Conservation (phyloP, 2,888 invertebrate genomes). For the Acanthosepion esculentum region DNA sequence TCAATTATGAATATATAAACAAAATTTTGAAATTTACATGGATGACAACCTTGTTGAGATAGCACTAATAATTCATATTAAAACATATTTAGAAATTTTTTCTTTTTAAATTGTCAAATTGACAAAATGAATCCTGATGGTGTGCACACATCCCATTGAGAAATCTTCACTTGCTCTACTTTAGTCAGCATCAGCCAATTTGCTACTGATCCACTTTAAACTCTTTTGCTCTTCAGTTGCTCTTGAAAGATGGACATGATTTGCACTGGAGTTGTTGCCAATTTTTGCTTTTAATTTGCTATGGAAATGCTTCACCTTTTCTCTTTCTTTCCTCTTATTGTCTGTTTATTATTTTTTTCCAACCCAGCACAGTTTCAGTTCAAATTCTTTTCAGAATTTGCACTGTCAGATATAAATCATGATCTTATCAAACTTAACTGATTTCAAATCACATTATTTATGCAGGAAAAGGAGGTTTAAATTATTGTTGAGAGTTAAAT, state of each 20-base stretch:
- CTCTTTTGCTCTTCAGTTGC: not conserved
- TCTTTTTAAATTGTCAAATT: too few relatives aligned
- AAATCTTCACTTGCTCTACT: constrained; percentile 33
- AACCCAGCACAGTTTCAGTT: not conserved
- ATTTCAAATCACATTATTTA: too few relatives aligned
- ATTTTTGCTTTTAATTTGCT: not conserved
- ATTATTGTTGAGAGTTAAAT: too few relatives aligned
- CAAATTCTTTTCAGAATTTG: too few relatives aligned
- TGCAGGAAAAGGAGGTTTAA: too few relatives aligned
- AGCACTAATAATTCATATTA: too few relatives aligned
- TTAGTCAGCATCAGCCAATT: constrained; percentile 20
- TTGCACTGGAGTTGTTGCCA: constrained; percentile 18
- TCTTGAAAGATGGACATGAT: not conserved
- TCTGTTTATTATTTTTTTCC: not conserved
- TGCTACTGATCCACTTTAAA: not conserved
- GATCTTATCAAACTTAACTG: too few relatives aligned
- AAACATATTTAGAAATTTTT: too few relatives aligned
- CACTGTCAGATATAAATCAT: too few relatives aligned
- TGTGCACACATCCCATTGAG: too few relatives aligned
- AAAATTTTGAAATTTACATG: not conserved
- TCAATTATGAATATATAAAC: not conserved
- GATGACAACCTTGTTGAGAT: too few relatives aligned
- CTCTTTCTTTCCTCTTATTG: not conserved
- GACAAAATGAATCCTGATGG: too few relatives aligned
- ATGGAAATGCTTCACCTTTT: constrained; percentile 11